Base-by-base conservation (phyloP, 2,113 vertebrate genomes). In the Nothobranchius kuhntae region DNA sequence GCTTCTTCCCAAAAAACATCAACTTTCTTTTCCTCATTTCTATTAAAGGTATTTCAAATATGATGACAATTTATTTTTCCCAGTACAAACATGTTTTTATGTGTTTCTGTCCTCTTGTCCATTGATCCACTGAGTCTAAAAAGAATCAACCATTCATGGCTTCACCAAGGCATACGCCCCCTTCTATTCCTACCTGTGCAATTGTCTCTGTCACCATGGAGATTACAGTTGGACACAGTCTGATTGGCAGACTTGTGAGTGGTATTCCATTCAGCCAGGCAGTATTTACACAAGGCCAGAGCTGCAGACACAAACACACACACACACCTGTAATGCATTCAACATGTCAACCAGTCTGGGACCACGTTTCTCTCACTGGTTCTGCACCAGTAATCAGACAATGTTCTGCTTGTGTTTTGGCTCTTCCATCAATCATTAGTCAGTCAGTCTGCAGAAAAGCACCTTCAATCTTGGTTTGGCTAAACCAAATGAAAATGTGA, bases 161-260 rank as follows among this genome's bases (percentile, higher is more conserved):
- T 51, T 15, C 0, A 0, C 1, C 1, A 15, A 44, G 35, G 55
- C 36, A 21, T 50, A 12, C 9, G 1, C 26, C 53, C 14, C 1
- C 42, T 15, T 3, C 3, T 6, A 9, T 15, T 40, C 73, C 70
- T 88, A 91, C 90, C 90, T 89, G 90, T 89, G 80, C 88, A 90
- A 42, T 91, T 89, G 75, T 83, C 69, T 68, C 36, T 3, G 75
- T 82, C 58, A 72, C 80, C 67, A 66, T 85, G 84, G 68, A 3
- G 85, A 78, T 55, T 79, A 68, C 89, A 88, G 51, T 24, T 12
- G 11, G 80, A 51, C 61, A 64, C 78, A 35, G 86, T 87, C 61
- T 15, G 61, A 72, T 82, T 71, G 79, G 71, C 59, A 15, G 83
- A n/a, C 42, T 38, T 65, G 1, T 68, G 56, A 0, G 86, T 89